phyloP scores from a whole-genome alignment of 2,888 invertebrate species.

The Cosmorhoe ocellata region DNA sequence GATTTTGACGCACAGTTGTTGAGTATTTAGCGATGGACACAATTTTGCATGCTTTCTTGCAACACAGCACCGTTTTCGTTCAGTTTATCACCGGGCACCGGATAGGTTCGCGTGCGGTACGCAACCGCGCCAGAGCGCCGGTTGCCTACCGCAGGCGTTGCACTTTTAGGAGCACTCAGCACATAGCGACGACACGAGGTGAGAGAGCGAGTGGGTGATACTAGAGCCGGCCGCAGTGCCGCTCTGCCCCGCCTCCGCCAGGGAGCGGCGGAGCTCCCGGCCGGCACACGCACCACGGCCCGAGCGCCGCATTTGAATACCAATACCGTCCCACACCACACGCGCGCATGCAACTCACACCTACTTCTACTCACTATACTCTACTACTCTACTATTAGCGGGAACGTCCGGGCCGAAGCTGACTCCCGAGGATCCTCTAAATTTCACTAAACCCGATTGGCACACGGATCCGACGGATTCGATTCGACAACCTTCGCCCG shows the following conservation, averaged over 20 bases:
- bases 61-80: constrained; percentile 81
- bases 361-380: constrained; percentile 79
- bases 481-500: constrained; percentile 68
- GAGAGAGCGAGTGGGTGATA: constrained; percentile 80
- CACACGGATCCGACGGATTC: constrained; percentile 67
- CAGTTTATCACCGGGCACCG: constrained; percentile 78
- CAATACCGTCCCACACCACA: constrained; percentile 84
- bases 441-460: constrained; percentile 52
- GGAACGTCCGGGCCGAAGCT: constrained; percentile 70
- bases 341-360: constrained; percentile 82
- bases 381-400: constrained; percentile 76
- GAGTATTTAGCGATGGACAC: constrained; percentile 82
- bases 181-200: constrained; percentile 80
- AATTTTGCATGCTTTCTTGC: constrained; percentile 82
- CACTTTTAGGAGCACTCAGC: constrained; percentile 80
- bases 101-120: constrained; percentile 68
- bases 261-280: constrained; percentile 30
- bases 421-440: constrained; percentile 73
- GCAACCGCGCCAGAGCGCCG: constrained; percentile 38
- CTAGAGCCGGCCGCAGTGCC: constrained; percentile 29
- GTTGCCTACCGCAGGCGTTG: constrained; percentile 61
- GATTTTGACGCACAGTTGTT: constrained; percentile 82
- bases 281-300: constrained; percentile 70
- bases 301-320: constrained; percentile 87
- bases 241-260: constrained; percentile 12